Base-by-base conservation (phyloP, 2,888 invertebrate species). In the Spilosoma lubricipeda region DNA sequence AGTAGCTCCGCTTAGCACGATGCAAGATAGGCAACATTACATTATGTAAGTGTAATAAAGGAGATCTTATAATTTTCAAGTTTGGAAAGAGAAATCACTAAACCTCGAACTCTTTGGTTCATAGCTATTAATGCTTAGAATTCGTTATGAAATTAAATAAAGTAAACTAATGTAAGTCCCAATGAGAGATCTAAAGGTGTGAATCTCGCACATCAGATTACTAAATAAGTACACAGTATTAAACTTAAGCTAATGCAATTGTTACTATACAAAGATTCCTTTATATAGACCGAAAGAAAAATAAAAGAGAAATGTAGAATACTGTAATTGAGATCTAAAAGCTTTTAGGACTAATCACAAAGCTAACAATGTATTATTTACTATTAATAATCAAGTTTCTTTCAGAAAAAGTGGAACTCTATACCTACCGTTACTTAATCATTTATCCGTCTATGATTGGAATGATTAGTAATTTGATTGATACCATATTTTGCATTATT, bases 311-410 rank as follows among this genome's bases (percentile, higher is more conserved):
- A 42, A 33, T 36, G 3, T 30, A 45, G 23, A 67, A 42, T 13
- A 20, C 59, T 30, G 72, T 70, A 75, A 72, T 70, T 67, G 72
- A 72, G 67, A 72, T 33, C 30, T n/a, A 39, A 76, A 76, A 76
- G 72, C 75, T 72, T 76, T 76, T 70, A 72, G 63, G 30, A 66
- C 56, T 56, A 72, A 66, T 69, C 56, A 67, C 36, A 59, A 52
- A 65, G 65, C 71, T 68, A 59, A 36, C n/a, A 71, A 42, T 3
- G 45, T 56, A 64, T 72, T 65, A 30, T 45, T 70, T 69, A 70
- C 72, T 65, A 67, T 27, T 20, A 71, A 64, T 74, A 64, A 36
- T 71, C 45, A 56, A 33, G 30, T 11, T 13, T 20, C 1, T 59
- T 27, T 18, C 2, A 36, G 69, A n/a, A 69, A 33, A 23, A 52